Evolutionary conservation across 2,888 invertebrate species (phyloP).

Genomic region (Steinernema scapterisci): DNA sequence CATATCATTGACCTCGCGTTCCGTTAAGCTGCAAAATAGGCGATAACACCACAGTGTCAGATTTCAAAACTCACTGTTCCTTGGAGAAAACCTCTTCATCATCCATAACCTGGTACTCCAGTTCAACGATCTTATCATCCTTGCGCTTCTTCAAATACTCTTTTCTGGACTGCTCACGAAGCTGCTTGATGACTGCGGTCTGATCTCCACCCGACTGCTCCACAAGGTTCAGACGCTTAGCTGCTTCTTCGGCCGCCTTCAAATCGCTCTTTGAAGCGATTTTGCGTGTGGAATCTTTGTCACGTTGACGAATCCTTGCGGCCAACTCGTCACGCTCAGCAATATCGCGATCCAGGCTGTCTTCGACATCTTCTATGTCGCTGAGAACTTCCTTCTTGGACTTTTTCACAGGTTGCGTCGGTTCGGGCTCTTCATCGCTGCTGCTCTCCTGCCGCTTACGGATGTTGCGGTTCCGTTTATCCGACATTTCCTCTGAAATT

Average conservation of each 20-base stretch:
- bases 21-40: constrained; percentile 77
- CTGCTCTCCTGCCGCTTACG: constrained; percentile 6
- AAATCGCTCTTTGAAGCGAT: constrained; percentile 70
- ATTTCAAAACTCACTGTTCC: constrained; percentile 75
- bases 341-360: constrained; percentile 48
- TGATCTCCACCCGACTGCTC: constrained; percentile 72
- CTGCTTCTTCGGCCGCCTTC: constrained; percentile 79
- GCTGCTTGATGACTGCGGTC: constrained; percentile 83
- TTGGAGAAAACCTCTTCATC: constrained; percentile 93
- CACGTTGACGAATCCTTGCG: constrained; percentile 82
- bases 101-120: constrained; percentile 91
- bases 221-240: constrained; percentile 73
- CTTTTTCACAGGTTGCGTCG: not conserved
- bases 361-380: constrained; percentile 56
- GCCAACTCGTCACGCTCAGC: constrained; percentile 90
- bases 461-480: not conserved
- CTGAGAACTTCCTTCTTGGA: not conserved
- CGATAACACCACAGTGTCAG: not conserved
- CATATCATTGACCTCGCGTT: constrained; percentile 81
- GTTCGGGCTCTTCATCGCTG: not conserved
- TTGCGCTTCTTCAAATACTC: constrained; percentile 94
- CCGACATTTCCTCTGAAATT: not conserved
- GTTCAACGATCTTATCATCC: constrained; percentile 90
- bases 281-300: constrained; percentile 85
- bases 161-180: constrained; percentile 86